phyloP scores from a whole-genome alignment of 2,797 vertebrate genomes.

The Enteromius treurensis region DNA sequence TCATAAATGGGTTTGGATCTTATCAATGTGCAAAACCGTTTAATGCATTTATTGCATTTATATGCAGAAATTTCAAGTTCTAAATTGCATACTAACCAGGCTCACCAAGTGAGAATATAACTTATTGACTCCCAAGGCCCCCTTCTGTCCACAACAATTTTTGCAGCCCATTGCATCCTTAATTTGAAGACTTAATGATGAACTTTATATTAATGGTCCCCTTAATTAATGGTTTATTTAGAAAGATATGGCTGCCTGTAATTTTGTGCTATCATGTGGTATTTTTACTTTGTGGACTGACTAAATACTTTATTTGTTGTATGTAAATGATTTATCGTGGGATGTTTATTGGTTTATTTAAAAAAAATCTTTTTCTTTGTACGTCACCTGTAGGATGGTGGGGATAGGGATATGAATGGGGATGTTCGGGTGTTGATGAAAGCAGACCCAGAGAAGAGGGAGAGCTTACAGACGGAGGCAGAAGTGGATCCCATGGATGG shows the following conservation, averaged over 20 bases:
- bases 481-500: constrained; percentile 96
- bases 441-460: constrained; percentile 81
- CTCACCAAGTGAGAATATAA: not conserved
- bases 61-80: not conserved
- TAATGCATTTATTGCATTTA: not conserved
- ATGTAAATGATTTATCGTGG: not conserved
- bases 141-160: not conserved
- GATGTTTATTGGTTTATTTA: not conserved
- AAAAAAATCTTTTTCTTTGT: not conserved
- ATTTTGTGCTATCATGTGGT: not conserved
- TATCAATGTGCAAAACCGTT: not conserved
- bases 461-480: constrained; percentile 87
- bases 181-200: not conserved
- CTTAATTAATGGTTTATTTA: not conserved
- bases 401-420: constrained; percentile 52
- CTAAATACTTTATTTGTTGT: not conserved
- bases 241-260: not conserved
- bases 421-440: constrained; percentile 88
- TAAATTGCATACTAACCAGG: not conserved
- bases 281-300: not conserved
- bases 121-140: not conserved
- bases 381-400: constrained; percentile 74
- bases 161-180: too few relatives aligned
- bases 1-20: not conserved
- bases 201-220: not conserved